Base-by-base conservation (phyloP, 2,113 vertebrate species). In the Daubentonia madagascariensis region DNA sequence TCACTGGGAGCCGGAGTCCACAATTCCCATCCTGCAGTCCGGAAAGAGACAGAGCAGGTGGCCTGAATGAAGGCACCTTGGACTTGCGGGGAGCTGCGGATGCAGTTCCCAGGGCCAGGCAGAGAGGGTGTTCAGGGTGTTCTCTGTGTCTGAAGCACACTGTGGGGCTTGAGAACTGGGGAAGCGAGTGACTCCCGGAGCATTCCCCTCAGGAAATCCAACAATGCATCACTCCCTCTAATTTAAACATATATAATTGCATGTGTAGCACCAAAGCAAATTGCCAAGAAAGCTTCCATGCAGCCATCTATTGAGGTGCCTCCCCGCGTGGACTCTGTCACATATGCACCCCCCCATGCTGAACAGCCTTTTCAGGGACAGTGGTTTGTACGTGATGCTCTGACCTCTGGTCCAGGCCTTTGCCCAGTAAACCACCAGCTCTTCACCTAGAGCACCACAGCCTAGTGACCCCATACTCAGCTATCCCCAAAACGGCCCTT, bases 1-100 rank as follows among this genome's bases (percentile, higher is more conserved):
- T 95, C 78, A 8, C 76, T 16, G 6, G 91, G 79, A 50, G 54
- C 52, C 89, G 70, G 75, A 89, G 75, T 70, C 80, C 35, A 88
- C 85, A 81, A 4, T 52, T 97, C 4, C 0, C 61, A 59, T 50
- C 72, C 40, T 48, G 43, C 32, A 43, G 85, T 13, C 40, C 54
- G 65, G 37, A 89, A 43, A 96, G 30, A 63, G 32, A 23, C 0
- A 20, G 48, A 25, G 32, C 5, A 6, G 30, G 57, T 59, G 43
- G 72, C 57, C 68, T 35, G 28, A 80, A 59, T 45, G 84, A 78
- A 89, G 75, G 25, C 37, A 25, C 4, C 25, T 23, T 17, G 40
- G 37, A 6, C n/a, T 57, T 43, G 73, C 22, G 23, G 5, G 16
- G 70, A 52, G 20, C 11, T 22, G 14, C n/a, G 30, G 11, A 8